Conservation (phyloP, 2,113 vertebrate genomes). For the Phyllostomus discolor region DNA sequence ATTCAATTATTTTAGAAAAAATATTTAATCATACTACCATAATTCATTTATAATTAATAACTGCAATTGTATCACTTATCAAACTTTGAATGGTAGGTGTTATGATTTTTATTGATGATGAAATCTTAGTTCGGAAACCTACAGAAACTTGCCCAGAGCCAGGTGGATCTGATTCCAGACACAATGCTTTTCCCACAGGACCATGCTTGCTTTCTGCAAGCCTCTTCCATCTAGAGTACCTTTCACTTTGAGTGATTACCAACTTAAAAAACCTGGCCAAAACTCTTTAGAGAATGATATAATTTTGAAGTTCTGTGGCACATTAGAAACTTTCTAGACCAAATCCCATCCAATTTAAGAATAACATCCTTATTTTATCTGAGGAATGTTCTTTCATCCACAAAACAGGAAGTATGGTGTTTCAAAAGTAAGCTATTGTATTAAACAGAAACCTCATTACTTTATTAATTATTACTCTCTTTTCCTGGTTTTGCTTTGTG, state of each 20-base stretch:
- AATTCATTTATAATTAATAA: neutral
- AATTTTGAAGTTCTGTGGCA: neutral
- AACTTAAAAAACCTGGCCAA: neutral
- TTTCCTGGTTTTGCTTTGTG: neutral
- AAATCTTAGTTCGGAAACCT: neutral
- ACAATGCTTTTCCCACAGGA: neutral
- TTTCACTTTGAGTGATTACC: neutral
- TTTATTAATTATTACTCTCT: neutral
- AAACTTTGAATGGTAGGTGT: neutral
- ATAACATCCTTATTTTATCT: neutral
- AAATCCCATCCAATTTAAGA: neutral
- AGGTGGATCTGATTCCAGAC: neutral
- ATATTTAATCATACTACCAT: neutral
- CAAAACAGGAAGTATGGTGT: neutral
- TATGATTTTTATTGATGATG: neutral
- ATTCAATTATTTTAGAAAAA: neutral
- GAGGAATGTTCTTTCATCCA: neutral
- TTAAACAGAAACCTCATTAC: neutral
- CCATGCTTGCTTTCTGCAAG: neutral
- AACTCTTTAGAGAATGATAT: neutral
- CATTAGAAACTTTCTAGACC: neutral
- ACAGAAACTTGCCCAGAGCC: neutral
- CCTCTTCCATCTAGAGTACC: neutral
- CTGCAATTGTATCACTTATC: neutral
- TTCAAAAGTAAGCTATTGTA: neutral